phyloP scores from a whole-genome alignment of 2,797 vertebrate species.

The Anolis apletophallus region DNA sequence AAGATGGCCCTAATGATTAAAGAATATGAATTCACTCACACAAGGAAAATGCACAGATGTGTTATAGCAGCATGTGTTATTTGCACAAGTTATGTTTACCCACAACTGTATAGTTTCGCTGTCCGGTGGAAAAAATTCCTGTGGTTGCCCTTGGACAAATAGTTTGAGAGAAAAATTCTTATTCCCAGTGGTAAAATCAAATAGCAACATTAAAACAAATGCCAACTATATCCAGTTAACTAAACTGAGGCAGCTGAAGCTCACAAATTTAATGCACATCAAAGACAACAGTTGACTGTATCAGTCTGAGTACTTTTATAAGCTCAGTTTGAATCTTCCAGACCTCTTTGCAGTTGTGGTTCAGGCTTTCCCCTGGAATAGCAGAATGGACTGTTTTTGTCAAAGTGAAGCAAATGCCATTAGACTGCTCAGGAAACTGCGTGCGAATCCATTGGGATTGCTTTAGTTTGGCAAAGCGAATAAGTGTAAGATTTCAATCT shows the following conservation, averaged over 20 bases:
- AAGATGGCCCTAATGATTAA: too few relatives aligned
- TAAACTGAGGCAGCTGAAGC: background rate
- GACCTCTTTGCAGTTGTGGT: background rate
- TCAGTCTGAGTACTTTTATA: background rate
- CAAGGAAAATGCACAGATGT: too few relatives aligned
- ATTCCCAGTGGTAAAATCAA: background rate
- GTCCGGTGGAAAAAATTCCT: too few relatives aligned
- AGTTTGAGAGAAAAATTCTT: background rate
- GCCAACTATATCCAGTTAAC: too few relatives aligned
- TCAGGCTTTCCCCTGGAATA: background rate
- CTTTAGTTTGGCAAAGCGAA: slow-evolving; percentile 34
- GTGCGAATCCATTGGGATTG: background rate
- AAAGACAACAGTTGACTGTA: background rate
- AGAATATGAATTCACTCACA: too few relatives aligned
- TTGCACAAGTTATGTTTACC: too few relatives aligned
- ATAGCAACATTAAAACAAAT: background rate
- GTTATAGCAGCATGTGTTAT: too few relatives aligned
- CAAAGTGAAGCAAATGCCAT: slow-evolving; percentile 11
- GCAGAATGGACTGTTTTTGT: background rate
- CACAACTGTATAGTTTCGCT: too few relatives aligned
- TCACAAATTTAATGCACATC: background rate
- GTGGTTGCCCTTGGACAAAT: too few relatives aligned
- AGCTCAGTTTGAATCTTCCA: background rate
- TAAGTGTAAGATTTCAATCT: slow-evolving; percentile 29
- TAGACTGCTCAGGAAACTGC: background rate